These are phyloP conservation scores for Raja brachyura DNA, from an alignment of 2,113 vertebrate genomes.

Conservation along the genomic window DNA sequence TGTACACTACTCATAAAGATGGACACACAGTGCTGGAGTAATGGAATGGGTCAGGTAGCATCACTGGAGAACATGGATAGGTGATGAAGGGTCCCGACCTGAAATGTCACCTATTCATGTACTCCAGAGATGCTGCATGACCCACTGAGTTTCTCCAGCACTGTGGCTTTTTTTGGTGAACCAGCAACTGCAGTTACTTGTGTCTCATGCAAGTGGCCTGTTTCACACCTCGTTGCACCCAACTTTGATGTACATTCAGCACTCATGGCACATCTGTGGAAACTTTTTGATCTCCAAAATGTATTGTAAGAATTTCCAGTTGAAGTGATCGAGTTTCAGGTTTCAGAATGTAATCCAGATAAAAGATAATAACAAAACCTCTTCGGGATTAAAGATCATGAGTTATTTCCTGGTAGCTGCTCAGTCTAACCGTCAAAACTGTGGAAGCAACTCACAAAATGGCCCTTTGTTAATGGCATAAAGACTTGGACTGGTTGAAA, in stretches of 20 bases:
- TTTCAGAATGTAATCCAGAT: neutral
- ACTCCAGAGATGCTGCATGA: no score
- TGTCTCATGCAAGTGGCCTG: neutral
- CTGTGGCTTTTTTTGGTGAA: no score
- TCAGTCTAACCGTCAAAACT: neutral
- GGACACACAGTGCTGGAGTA: no score
- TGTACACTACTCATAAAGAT: neutral
- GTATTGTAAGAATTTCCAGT: neutral
- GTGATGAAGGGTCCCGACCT: no score
- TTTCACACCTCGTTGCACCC: neutral
- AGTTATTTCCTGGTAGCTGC: neutral
- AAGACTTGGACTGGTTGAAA: neutral
- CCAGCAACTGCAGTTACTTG: no score
- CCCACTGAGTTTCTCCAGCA: no score
- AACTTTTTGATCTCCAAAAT: neutral
- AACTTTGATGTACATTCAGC: neutral
- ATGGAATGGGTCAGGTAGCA: no score
- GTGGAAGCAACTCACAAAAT: neutral
- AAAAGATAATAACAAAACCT: neutral
- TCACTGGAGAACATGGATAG: no score
- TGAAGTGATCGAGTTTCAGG: neutral
- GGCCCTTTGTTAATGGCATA: no score
- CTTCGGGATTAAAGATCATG: neutral
- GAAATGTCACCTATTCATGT: no score
- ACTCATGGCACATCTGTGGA: neutral